Evolutionary conservation across 2,888 invertebrate genomes (phyloP), one percentile per base, ranked within the genome.

Genomic region (Luperina testacea): DNA sequence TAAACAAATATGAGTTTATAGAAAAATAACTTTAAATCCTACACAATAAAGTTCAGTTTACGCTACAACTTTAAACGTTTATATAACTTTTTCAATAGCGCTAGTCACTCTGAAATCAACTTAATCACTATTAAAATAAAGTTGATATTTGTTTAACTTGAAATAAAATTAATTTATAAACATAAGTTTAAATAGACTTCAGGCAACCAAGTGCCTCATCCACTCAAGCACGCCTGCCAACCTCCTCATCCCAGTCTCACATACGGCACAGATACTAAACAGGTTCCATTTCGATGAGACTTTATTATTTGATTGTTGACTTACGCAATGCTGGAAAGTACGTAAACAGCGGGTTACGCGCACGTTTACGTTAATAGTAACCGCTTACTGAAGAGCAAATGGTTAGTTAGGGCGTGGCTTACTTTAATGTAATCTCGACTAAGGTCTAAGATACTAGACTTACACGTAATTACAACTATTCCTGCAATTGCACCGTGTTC

Each of bases 211-310:
- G 1, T 79, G 15, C 82, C 88, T 27, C 71, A 83, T 88, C 81
- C 72, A 79, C 0, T 0, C 0, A 27, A 71, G 64, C 70, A 61
- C 51, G 75, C 7, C 17, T 85, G 80, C 67, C 13, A 32, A 75
- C 38, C 78, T 88, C 82, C 0, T 11, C 0, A 68, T 45, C 8
- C 48, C 74, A 69, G 78, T 84, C 79, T 80, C 75, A 42, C 75
- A 78, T 87, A 72, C 78, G 72, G 84, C 82, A 72, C 89, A 83
- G 86, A 89, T 82, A 78, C 82, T 80, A 85, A 88, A 89, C 90
- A 78, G 89, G 90, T 89, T 88, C 51, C 65, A 83, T 77, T 82
- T 77, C 84, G 86, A 89, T 84, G 85, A 75, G 81, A 83, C 83
- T 79, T 83, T 85, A 87, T 88, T 87, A 89, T 89, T 85, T 84